Evolutionary conservation across 2,113 vertebrate species (phyloP), one percentile per base, ranked within the genome.

Genomic region (Peromyscus maniculatus): DNA sequence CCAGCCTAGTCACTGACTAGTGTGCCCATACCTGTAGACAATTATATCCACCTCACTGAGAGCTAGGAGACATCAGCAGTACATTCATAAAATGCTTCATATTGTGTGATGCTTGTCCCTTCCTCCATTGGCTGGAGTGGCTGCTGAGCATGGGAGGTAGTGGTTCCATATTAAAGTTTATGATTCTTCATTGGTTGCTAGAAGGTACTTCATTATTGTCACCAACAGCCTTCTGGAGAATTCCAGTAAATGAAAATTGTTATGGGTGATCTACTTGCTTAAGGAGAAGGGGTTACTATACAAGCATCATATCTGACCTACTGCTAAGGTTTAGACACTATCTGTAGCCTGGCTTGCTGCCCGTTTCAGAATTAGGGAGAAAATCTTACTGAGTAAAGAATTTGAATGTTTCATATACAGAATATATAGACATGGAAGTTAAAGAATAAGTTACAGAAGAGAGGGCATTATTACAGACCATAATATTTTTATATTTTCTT

Each of bases 401-500:
- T 2, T 77, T 67, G 86, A 78, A 82, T 82, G 90, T 26, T 96
- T 72, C 66, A 77, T 12, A 92, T 7, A n/a, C 19, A 94, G 8
- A 93, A 77, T 24, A 92, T 74, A 46, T 17, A 83, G n/a, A 80
- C 8, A 86, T 77, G 59, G 52, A 74, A 62, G n/a, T 55, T 92
- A 59, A 43, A 15, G 93, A 97, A 74, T 88, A 95, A 75, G 4
- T 94, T 96, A 94, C 39, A 94, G 59, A 90, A 91, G 6, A 91
- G 26, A 97, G 78, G 33, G 74, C 89, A 57, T 83, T 59, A 95
- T 93, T 93, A 79, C 43, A 97, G 87, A 97, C 71, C 91, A 31
- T 88, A 84, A 82, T 71, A 96, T 90, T 96, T 96, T 97, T 95
- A 64, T 5, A 26, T 94, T 80, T 92, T 79, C 91, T 95, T 55